A percentile compares a stretch with the other conserved stretches of the same genome.
Conservation (phyloP, 2,888 invertebrate genomes). For the Chrysotoxum bicinctum region DNA sequence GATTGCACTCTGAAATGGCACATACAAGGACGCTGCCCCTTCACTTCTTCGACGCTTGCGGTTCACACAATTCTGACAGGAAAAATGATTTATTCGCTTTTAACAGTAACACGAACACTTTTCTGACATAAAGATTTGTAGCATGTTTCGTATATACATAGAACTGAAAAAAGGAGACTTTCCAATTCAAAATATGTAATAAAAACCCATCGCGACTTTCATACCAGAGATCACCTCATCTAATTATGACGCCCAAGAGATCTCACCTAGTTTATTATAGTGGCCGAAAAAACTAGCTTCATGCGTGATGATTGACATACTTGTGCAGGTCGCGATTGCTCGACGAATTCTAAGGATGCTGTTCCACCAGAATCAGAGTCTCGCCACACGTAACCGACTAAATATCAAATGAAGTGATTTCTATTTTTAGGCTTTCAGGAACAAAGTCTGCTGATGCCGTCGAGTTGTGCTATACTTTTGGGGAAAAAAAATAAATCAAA, state of each 20-base stretch:
- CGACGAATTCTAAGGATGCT: conserved; percentile 35
- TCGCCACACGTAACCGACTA: conserved; percentile 35
- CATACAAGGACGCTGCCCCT: conserved; percentile 39
- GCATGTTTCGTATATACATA: conserved; percentile 21
- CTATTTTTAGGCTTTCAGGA: conserved; percentile 63
- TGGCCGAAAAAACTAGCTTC: conserved; percentile 55
- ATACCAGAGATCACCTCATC: conserved; percentile 37
- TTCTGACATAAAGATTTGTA: conserved; percentile 74
- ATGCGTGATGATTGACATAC: conserved; percentile 67
- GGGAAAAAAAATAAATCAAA: conserved; percentile 64
- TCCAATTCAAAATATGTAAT: conserved; percentile 51
- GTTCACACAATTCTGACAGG: conserved; percentile 50
- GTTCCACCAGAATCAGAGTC: conserved; percentile 14
- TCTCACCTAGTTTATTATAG: conserved; percentile 71
- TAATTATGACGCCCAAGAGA: conserved; percentile 41
- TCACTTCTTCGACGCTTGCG: conserved; percentile 7
- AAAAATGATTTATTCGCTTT: conserved; percentile 71
- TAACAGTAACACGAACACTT: conserved; percentile 66
- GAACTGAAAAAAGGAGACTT: conserved; percentile 9
- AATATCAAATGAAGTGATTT: conserved; percentile 62
- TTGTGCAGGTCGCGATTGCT: conserved; percentile 63
- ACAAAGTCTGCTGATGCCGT: conserved; percentile 51
- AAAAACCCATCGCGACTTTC: conserved; percentile 21
- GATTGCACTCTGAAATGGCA: conserved; percentile 49
- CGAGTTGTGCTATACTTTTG: conserved; percentile 52